These are phyloP conservation scores for Hypomecis punctinalis DNA, from an alignment of 2,888 invertebrate genomes.

Conservation along the genomic window DNA sequence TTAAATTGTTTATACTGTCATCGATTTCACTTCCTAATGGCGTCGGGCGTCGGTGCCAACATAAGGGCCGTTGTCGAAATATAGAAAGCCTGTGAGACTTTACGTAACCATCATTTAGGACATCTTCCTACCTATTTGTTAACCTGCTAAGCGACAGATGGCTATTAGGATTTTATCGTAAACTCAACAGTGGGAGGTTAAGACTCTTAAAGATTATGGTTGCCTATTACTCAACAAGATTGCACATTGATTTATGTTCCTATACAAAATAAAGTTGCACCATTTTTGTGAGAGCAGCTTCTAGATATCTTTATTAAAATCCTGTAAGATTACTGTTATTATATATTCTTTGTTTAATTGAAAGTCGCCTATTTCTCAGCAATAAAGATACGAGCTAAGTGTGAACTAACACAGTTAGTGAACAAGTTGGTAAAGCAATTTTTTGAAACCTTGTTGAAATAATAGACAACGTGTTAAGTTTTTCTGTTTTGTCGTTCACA, in stretches of 20 bases:
- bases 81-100: constrained; percentile 51
- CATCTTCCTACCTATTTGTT: constrained; percentile 16
- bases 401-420: constrained; percentile 6
- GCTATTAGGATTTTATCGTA: constrained; percentile 8
- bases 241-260: constrained; percentile 3
- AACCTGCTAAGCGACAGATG: background rate
- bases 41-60: constrained; percentile 38
- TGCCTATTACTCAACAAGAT: background rate
- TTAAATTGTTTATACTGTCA: constrained; percentile 28
- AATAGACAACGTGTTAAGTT: constrained; percentile 23
- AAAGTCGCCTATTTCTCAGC: constrained; percentile 16
- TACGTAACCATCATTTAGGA: constrained; percentile 26
- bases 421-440: constrained; percentile 16
- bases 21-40: constrained; percentile 51
- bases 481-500: constrained; percentile 18
- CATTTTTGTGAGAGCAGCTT: constrained; percentile 1
- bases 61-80: constrained; percentile 54
- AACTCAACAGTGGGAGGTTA: constrained; percentile 1
- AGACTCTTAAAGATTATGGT: background rate
- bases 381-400: constrained; percentile 6
- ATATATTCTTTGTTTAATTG: constrained; percentile 8
- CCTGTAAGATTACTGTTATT: constrained; percentile 5
- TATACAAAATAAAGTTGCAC: constrained; percentile 5
- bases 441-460: constrained; percentile 24
- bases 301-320: constrained; percentile 9